Evolutionary conservation across 2,888 invertebrate species (phyloP).

Genomic region (Chaitophorus viminalis): DNA sequence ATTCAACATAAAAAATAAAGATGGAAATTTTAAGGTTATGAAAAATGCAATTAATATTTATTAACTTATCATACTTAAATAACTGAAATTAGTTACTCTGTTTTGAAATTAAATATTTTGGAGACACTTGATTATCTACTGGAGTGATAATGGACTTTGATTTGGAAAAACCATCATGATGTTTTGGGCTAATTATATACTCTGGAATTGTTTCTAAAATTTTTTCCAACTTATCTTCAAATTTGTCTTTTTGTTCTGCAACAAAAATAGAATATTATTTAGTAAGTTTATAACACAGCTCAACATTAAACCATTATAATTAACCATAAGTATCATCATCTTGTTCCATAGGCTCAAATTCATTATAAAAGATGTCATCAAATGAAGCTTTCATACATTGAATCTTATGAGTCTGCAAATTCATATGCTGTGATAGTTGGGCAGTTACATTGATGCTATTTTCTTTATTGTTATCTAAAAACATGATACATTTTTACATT

Average conservation of each 20-base stretch:
- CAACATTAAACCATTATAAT: not conserved
- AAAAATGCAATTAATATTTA: too few species aligned
- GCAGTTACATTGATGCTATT: conserved; percentile 72
- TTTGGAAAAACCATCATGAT: conserved; percentile 7
- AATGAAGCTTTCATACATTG: conserved; percentile 85
- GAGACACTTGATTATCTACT: conserved; percentile 23
- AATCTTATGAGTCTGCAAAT: conserved; percentile 75
- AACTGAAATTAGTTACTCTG: conserved; percentile 41
- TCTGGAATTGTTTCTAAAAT: conserved; percentile 59
- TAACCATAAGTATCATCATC: conserved; percentile 64
- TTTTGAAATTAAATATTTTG: conserved; percentile 46
- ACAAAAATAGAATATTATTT: not conserved
- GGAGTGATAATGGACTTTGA: conserved; percentile 22
- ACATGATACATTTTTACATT: not conserved
- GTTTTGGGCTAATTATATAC: conserved; percentile 37
- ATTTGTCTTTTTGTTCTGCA: conserved; percentile 53
- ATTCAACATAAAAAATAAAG: not conserved
- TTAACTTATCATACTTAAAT: too few species aligned
- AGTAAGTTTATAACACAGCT: not conserved
- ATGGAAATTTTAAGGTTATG: not conserved
- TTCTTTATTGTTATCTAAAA: conserved; percentile 65
- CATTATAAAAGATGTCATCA: conserved; percentile 69
- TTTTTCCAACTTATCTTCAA: conserved; percentile 57
- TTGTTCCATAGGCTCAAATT: conserved; percentile 66
- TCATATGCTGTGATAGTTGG: conserved; percentile 73